Conservation (phyloP, 2,888 invertebrate species). For the Acanthosoma haemorrhoidale region DNA sequence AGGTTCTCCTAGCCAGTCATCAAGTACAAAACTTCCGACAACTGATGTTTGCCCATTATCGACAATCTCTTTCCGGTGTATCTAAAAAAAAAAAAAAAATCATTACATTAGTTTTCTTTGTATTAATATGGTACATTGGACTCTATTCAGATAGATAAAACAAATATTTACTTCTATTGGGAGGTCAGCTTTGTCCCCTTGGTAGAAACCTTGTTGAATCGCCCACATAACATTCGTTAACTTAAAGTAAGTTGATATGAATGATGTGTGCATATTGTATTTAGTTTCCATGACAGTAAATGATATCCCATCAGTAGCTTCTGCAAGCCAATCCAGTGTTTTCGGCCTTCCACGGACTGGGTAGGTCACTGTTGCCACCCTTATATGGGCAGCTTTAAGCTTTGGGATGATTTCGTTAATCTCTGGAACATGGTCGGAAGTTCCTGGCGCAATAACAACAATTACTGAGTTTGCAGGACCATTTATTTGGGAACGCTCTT, state of each 20-base stretch:
- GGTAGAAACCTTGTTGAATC: constrained; percentile 49
- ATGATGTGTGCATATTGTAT: constrained; percentile 51
- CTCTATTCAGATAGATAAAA: too few species aligned
- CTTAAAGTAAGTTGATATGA: constrained; percentile 53
- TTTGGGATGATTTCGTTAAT: constrained; percentile 47
- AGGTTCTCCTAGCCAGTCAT: constrained; percentile 51
- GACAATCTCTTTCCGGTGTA: constrained; percentile 51
- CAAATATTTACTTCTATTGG: constrained; percentile 47
- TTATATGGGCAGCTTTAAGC: constrained; percentile 48
- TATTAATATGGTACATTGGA: background rate
- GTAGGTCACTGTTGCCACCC: constrained; percentile 54
- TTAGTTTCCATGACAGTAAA: constrained; percentile 53
- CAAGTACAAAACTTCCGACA: constrained; percentile 54
- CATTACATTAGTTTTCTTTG: background rate
- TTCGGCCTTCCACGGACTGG: constrained; percentile 49
- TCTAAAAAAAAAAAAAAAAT: constrained; percentile 43
- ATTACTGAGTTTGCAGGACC: constrained; percentile 54
- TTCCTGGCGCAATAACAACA: constrained; percentile 54
- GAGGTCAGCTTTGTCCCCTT: constrained; percentile 48
- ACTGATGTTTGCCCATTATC: constrained; percentile 50
- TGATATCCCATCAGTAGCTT: constrained; percentile 48
- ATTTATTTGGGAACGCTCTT: constrained; percentile 46
- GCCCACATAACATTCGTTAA: constrained; percentile 50
- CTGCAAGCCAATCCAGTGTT: constrained; percentile 50
- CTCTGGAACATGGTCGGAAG: constrained; percentile 47